Base-by-base conservation (phyloP, 2,113 vertebrate species). In the Empidonax alnorum region DNA sequence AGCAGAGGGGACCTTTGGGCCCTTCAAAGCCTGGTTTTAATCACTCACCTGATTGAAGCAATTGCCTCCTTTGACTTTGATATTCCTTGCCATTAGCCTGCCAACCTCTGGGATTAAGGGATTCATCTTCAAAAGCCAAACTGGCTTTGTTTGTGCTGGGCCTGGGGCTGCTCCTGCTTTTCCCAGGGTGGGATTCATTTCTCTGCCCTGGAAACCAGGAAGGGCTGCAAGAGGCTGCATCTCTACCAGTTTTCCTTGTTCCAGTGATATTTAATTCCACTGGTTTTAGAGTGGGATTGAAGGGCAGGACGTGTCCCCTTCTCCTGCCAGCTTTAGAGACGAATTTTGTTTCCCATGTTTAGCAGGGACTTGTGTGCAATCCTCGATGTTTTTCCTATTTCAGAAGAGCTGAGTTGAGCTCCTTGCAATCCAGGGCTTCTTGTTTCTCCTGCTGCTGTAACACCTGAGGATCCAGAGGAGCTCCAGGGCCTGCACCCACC, bases 51-150 rank as follows among this genome's bases (percentile, higher is more conserved):
- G 87, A 85, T 56, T 76, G 87, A 92, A 94, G 63, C 2, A 1
- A 76, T 93, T 47, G 33, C 46, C 49, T 84, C 65, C 65, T 93
- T 92, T 96, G 41, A 47, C 85, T 93, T 33, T 84, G 82, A 28
- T 93, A 78, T 91, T 94, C 50, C 88, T 90, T 94, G 73, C 75
- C 69, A 76, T 96, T 96, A 96, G 61, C 92, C 94, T 93, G 25
- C 72, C 0, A 31, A 84, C 92, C 76, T 95, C 49, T 1, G 13
- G 87, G 83, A 93, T 90, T 84, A 90, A 90, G 68, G 31, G 37
- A 73, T 82, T 65, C 21, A 33, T 82, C 84, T 93, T 90, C 84
- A 80, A 82, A 95, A 74, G 52, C 76, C 4, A 1, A 63, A 15
- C 33, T 10, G 25, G 19, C 63, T 91, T 84, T 93, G 77, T 65